A percentile compares a stretch with the other conserved stretches of the same genome.
These are phyloP conservation scores for Uria lomvia DNA, from an alignment of 2,113 vertebrate species.

Conservation along the genomic window DNA sequence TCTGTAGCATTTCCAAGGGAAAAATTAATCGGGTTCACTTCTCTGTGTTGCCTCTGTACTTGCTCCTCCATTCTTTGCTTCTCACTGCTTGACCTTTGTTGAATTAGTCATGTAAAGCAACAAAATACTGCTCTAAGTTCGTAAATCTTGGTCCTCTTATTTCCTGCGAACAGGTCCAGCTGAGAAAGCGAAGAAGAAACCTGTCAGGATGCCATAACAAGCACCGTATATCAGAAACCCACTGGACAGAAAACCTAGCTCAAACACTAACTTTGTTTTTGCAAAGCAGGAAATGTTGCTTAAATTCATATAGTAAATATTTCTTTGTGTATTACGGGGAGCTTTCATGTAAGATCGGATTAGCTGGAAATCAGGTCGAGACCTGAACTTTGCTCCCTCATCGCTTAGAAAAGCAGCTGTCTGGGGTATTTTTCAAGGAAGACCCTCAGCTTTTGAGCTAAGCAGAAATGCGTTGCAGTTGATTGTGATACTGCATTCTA, in stretches of 20 bases:
- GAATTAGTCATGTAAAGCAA: conserved; percentile 23
- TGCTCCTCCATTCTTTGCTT: conserved; percentile 2
- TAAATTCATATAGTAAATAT: conserved; percentile 55
- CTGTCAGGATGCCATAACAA: conserved; percentile 63
- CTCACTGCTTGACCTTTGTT: conserved; percentile 15
- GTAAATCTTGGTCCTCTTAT: conserved; percentile 12
- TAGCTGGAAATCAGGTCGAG: conserved; percentile 5
- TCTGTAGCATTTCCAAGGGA: background rate
- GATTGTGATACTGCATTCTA: background rate
- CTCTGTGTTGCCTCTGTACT: background rate
- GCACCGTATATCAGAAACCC: conserved; percentile 36
- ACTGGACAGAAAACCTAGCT: conserved; percentile 27
- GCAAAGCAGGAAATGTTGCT: conserved; percentile 15
- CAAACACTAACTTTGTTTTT: conserved; percentile 51
- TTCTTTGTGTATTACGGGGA: conserved; percentile 30
- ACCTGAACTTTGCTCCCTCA: background rate
- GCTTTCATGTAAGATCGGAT: conserved; percentile 2
- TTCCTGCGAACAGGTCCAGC: conserved; percentile 47
- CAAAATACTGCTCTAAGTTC: conserved; percentile 31
- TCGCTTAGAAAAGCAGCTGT: background rate
- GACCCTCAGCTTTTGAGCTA: background rate
- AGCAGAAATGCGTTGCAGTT: background rate
- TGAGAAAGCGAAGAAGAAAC: conserved; percentile 54
- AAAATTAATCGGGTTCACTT: background rate
- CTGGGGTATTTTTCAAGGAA: background rate